A percentile compares a stretch with the other conserved stretches of the same genome.
phyloP scores from a whole-genome alignment of 2,113 vertebrate genomes.

The Sorex fumeus region DNA sequence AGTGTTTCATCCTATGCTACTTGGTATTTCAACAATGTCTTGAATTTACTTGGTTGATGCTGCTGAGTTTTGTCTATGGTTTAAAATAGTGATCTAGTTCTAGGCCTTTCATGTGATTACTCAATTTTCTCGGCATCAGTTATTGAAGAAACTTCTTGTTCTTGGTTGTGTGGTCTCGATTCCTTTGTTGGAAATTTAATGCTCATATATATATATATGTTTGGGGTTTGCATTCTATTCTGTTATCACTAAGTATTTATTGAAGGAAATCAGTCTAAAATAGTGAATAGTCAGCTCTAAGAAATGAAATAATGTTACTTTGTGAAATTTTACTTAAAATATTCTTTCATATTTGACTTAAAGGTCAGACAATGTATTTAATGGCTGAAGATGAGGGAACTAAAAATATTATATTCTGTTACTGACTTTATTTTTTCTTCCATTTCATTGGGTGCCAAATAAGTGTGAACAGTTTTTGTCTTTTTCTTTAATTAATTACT shows the following conservation, averaged over 20 bases:
- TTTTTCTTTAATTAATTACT: conserved; percentile 25
- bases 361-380: not conserved
- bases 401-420: not conserved
- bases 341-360: conserved; percentile 12
- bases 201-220: no score
- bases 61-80: not conserved
- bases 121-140: no score
- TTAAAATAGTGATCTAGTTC: not conserved
- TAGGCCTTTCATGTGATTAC: no score
- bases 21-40: not conserved
- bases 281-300: not conserved
- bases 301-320: not conserved
- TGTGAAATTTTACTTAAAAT: conserved; percentile 22
- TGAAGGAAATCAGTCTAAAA: not conserved
- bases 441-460: not conserved
- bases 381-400: not conserved
- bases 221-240: no score
- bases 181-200: no score
- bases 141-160: no score
- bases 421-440: not conserved
- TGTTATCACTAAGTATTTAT: not conserved
- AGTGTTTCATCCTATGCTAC: not conserved
- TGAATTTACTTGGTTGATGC: not conserved
- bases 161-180: no score
- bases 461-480: conserved; percentile 6